These are phyloP conservation scores for Scylla paramamosain DNA, from an alignment of 1,140 invertebrate genomes.

Conservation along the genomic window DNA sequence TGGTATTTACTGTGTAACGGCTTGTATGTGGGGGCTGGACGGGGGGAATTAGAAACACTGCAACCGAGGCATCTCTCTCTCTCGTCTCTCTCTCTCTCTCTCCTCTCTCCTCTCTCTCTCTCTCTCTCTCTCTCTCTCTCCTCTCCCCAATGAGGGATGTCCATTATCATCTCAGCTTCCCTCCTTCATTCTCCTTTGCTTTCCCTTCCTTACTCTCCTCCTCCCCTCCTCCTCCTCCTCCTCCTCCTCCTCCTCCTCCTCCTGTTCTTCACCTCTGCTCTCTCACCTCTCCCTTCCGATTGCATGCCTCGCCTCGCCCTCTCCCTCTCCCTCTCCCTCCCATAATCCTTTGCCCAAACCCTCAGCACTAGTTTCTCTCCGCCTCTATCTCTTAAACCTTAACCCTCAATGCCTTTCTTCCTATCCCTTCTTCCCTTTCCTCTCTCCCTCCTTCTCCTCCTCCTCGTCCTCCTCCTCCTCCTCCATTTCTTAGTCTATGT, in stretches of 20 bases:
- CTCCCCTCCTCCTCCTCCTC: not conserved
- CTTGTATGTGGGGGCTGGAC: not conserved
- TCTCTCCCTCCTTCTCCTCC: not conserved
- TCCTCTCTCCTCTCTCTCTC: not conserved
- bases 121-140: not conserved
- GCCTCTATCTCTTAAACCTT: not conserved
- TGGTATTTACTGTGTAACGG: not conserved
- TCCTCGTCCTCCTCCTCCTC: not conserved
- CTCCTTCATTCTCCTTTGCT: not conserved
- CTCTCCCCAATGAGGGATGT: not conserved
- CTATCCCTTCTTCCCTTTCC: not conserved
- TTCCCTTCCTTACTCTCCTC: not conserved
- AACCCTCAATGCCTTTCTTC: not conserved
- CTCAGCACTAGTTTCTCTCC: too few relatives aligned
- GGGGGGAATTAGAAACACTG: not conserved
- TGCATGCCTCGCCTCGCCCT: not conserved
- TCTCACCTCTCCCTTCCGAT: not conserved
- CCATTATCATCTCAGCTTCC: not conserved
- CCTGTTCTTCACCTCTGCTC: not conserved
- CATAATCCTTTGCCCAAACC: too few relatives aligned
- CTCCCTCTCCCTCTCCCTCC: not conserved
- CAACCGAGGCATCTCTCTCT: not conserved
- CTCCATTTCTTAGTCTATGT: too few relatives aligned
- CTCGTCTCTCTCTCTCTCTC: slow-evolving; percentile 15
- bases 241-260: not conserved